Base-by-base conservation (phyloP, 2,797 vertebrate genomes). In the Argentina silus region DNA sequence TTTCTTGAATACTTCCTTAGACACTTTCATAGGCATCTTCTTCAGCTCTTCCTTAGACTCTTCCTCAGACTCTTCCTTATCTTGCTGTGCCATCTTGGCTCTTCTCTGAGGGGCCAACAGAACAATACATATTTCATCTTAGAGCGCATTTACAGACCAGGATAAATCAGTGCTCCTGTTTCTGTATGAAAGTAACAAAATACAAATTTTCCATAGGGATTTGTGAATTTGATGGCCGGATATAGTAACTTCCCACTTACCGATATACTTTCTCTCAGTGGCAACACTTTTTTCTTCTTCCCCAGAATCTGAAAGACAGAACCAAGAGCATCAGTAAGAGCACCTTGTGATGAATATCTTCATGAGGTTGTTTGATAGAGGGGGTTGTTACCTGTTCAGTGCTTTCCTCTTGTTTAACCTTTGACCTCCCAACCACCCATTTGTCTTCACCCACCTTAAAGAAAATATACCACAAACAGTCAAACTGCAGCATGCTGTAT, bases 321-420 rank as follows among this genome's bases (percentile, higher is more conserved):
- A 36, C 27, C 27, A 36, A 36, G 27, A 8, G 47, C 1, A 48
- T 48, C 47, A 48, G 47, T 12, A 36, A 48, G 47, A 48, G 47
- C 7, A 48, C 7, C 51, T 55, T 17, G 51, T 14, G 12, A 14
- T 36, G 27, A 36, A 17, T 55, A 55, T 6, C 27, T 36, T 36
- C 27, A 36, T 36, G 27, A 36, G 56, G 80, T 0, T 55, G 53
- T 19, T 27, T 11, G 27, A 36, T 36, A 17, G 51, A 77, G 64
- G 90, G 80, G 72, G 82, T 17, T 87, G 76, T n/a, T 86, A 80
- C 19, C 70, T 51, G 51, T 21, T 44, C 64, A 81, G 69, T 60
- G 74, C 70, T 87, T 88, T 89, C 21, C 12, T 79, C 80, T 87
- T 85, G 81, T 88, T 84, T 63, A 88, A 70, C 5, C 48, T 47